Conservation (phyloP, 2,797 vertebrate species). For the Sarcoramphus papa region DNA sequence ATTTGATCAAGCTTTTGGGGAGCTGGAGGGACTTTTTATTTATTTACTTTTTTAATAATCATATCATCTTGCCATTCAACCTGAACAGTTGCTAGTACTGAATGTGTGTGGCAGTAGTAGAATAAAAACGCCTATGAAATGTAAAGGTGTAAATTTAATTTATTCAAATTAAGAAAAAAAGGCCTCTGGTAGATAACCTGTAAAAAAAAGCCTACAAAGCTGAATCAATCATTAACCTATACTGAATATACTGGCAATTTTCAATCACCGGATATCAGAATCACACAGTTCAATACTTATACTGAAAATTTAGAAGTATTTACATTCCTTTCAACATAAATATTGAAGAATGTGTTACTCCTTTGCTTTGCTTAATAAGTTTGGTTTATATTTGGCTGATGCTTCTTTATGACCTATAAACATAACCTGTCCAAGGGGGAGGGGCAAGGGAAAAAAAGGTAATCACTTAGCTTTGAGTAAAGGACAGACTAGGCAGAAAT, state of each 20-base stretch:
- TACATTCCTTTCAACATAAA: neutral
- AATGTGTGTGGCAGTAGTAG: neutral
- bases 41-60: neutral
- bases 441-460: neutral
- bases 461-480: neutral
- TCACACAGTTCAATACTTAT: neutral
- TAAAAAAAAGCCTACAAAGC: neutral
- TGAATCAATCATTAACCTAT: neutral
- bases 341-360: neutral
- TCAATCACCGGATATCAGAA: neutral
- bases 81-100: neutral
- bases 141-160: neutral
- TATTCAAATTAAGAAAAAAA: neutral
- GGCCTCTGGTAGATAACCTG: neutral
- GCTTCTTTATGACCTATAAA: neutral
- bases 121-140: neutral
- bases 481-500: neutral
- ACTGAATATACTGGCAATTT: neutral
- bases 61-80: neutral
- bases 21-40: neutral
- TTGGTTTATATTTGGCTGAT: neutral
- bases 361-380: neutral
- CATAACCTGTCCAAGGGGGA: neutral
- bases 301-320: neutral
- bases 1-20: neutral